Evolutionary conservation across 2,113 vertebrate genomes (phyloP).

Genomic region (Notarius lentiginosus): DNA sequence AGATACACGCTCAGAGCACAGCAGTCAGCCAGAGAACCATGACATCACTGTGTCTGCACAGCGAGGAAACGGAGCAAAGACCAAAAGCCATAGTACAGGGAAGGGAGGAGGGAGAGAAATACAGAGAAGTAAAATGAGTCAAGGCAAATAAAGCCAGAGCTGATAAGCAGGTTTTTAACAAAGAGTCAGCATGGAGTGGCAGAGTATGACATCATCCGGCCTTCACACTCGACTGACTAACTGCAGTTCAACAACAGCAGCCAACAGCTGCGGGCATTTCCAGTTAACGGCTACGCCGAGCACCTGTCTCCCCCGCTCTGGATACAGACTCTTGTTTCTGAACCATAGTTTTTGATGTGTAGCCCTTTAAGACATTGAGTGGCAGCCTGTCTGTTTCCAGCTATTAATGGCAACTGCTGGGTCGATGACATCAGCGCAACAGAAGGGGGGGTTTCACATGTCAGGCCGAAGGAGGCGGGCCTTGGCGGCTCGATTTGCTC

Average conservation of each 20-base stretch:
- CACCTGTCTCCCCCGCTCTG: slow-evolving; percentile 38
- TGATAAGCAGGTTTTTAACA: slow-evolving; percentile 49
- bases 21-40: slow-evolving; percentile 70
- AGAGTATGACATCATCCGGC: slow-evolving; percentile 46
- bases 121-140: slow-evolving; percentile 51
- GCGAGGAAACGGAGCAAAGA: slow-evolving; percentile 61
- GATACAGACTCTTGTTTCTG: slow-evolving; percentile 43
- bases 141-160: slow-evolving; percentile 49
- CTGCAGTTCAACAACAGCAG: slow-evolving; percentile 31
- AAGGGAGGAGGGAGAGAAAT: slow-evolving; percentile 18
- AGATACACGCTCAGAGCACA: slow-evolving; percentile 37
- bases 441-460: slow-evolving; percentile 42
- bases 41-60: slow-evolving; percentile 68
- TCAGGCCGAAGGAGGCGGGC: slow-evolving; percentile 41
- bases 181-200: slow-evolving; percentile 28
- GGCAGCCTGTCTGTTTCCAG: slow-evolving; percentile 68
- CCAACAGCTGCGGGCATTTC: slow-evolving; percentile 35
- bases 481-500: slow-evolving; percentile 35
- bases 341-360: slow-evolving; percentile 40
- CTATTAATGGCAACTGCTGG: slow-evolving; percentile 74
- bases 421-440: slow-evolving; percentile 73
- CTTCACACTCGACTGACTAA: slow-evolving; percentile 34
- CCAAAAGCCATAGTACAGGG: slow-evolving; percentile 50
- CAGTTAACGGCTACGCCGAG: slow-evolving; percentile 36
- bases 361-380: slow-evolving; percentile 68